phyloP scores from a whole-genome alignment of 2,113 vertebrate genomes.

The Taxidea taxus region DNA sequence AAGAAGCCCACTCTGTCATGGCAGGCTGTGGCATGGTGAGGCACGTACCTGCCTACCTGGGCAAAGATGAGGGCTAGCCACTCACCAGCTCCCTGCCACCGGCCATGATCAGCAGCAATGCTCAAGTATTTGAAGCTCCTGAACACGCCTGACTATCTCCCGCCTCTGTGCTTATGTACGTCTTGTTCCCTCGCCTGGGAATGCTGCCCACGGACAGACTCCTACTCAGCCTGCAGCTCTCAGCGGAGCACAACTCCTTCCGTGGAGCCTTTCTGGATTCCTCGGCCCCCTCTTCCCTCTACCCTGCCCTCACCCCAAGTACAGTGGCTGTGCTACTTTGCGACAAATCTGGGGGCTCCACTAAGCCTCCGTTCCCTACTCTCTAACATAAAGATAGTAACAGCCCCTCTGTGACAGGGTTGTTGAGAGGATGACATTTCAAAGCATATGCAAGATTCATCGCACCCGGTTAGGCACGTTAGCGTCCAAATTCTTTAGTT shows the following conservation, averaged over 20 bases:
- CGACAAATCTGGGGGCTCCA: neutral
- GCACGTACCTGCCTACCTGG: neutral
- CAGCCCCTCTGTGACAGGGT: neutral
- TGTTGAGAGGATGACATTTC: neutral
- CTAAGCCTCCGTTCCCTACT: neutral
- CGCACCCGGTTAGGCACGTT: neutral
- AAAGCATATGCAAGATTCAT: neutral
- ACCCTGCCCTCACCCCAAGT: fast-evolving
- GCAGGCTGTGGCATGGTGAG: neutral
- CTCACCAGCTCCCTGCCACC: neutral
- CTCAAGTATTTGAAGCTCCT: neutral
- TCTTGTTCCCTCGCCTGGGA: neutral
- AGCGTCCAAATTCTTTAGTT: neutral
- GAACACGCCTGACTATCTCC: neutral
- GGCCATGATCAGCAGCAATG: fast-evolving
- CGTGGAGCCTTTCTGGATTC: neutral
- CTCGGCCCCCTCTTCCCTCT: neutral
- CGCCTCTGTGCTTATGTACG: neutral
- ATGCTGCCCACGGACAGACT: neutral
- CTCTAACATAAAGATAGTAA: neutral
- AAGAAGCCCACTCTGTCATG: neutral
- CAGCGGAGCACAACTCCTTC: neutral
- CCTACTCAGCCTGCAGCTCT: neutral
- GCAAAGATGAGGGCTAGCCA: neutral
- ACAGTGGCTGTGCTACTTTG: neutral